Evolutionary conservation across 2,888 invertebrate species (phyloP).

Genomic region (Julus scandinavius): DNA sequence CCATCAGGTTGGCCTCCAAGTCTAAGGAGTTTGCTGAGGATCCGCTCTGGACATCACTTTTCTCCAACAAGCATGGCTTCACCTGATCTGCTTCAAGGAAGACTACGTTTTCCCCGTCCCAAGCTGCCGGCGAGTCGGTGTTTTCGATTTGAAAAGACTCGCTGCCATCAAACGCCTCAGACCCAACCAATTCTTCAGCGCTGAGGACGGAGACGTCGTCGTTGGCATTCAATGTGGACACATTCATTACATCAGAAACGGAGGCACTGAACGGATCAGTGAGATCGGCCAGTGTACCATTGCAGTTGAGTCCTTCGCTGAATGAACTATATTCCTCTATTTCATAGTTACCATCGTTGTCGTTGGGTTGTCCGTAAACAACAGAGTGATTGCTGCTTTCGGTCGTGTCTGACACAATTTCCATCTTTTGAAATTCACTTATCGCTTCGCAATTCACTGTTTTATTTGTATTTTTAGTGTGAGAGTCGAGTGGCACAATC

Average conservation of each 20-base stretch:
- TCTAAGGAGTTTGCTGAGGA: not conserved
- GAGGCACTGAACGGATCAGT: slow-evolving; percentile 49
- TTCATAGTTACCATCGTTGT: not conserved
- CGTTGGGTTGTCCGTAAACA: not conserved
- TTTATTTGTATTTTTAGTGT: not conserved
- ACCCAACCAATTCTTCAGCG: slow-evolving; percentile 21
- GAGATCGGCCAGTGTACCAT: slow-evolving; percentile 48
- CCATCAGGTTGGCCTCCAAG: slow-evolving; percentile 7
- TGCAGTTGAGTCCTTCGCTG: slow-evolving; percentile 24
- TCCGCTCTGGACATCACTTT: not conserved
- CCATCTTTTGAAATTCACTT: not conserved
- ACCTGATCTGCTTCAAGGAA: not conserved
- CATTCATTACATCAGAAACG: slow-evolving; percentile 6
- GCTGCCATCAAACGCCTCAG: not conserved
- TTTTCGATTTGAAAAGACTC: not conserved
- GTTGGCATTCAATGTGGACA: slow-evolving; percentile 48
- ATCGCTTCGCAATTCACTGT: not conserved
- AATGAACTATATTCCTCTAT: not conserved
- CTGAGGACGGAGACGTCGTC: slow-evolving; percentile 27
- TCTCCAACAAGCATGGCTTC: not conserved
- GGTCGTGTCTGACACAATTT: not conserved
- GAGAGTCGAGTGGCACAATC: not conserved
- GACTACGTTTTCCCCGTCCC: not conserved
- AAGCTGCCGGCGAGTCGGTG: not conserved
- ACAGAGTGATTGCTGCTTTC: not conserved